Evolutionary conservation across 2,888 invertebrate genomes (phyloP).

Genomic region (Scaptomyza tumidula): DNA sequence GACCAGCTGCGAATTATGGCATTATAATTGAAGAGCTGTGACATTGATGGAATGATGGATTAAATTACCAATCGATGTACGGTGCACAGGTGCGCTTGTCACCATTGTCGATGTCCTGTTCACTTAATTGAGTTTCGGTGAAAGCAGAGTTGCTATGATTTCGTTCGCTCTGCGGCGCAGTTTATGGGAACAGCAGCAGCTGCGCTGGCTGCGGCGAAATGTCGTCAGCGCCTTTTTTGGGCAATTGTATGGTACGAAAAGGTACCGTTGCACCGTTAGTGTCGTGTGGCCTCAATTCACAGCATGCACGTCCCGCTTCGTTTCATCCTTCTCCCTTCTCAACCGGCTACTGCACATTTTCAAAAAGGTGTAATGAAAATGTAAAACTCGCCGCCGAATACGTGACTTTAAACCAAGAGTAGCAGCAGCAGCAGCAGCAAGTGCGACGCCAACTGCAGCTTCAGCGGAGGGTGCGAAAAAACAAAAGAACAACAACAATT

Average conservation of each 20-base stretch:
- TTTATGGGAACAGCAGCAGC: slow-evolving; percentile 33
- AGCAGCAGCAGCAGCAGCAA: slow-evolving; percentile 11
- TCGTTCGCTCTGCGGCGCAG: slow-evolving; percentile 23
- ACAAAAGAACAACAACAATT: slow-evolving; percentile 30
- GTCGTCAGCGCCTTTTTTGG: slow-evolving; percentile 61
- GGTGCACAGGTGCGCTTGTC: slow-evolving; percentile 46
- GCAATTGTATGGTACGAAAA: slow-evolving; percentile 57
- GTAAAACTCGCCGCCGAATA: slow-evolving; percentile 56
- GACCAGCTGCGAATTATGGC: slow-evolving; percentile 39
- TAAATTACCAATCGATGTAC: slow-evolving; percentile 6
- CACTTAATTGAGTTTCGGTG: slow-evolving; percentile 64
- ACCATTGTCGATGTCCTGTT: slow-evolving; percentile 46
- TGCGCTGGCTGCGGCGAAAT: slow-evolving; percentile 24
- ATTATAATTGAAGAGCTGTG: slow-evolving; percentile 46
- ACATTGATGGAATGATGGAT: slow-evolving; percentile 46
- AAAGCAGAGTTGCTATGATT: slow-evolving; percentile 48
- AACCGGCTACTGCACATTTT: slow-evolving; percentile 41
- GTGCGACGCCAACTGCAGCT: slow-evolving; percentile 35
- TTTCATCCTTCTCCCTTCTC: not conserved
- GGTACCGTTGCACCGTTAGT: slow-evolving; percentile 32
- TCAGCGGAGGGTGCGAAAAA: slow-evolving; percentile 35
- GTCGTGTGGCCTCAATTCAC: slow-evolving; percentile 62
- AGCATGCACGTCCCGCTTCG: slow-evolving; percentile 21
- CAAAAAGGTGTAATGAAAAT: slow-evolving; percentile 64
- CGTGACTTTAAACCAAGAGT: slow-evolving; percentile 68